Evolutionary conservation across 2,888 invertebrate genomes (phyloP), one percentile per base, ranked within the genome.

Genomic region (Dasysyrphus tricinctus): DNA sequence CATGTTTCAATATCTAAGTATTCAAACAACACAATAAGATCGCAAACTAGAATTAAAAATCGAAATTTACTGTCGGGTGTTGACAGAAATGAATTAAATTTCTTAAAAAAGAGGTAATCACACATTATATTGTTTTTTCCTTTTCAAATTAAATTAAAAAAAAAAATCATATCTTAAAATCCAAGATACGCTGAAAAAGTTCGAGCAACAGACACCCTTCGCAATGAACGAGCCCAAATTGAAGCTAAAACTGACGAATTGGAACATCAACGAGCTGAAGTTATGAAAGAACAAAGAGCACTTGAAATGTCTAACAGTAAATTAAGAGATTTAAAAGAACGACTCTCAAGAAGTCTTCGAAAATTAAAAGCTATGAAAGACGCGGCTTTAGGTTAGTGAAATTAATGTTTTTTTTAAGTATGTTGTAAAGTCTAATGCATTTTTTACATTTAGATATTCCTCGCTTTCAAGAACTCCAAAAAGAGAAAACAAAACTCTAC

Each of bases 1-100:
- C 88, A 90, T 0, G 94, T 95, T 0, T 94, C 92, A 0, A 92
- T 93, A 74, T 97, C 97, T 0, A 94, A 93, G 29, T 96, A 96
- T 90, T 94, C 95, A 3, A 93, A 94, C 0, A 94, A 94, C 63
- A 94, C 94, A 82, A 95, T 95, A 0, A 94, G 94, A 4, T 94
- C 94, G 8, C 95, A 95, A 24, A 92, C 91, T 11, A 93, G 93
- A 80, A 93, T 96, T 3, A 88, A 90, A 0, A 93, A 93, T 0
- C 93, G 94, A 67, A 93, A 93, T 8, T 90, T 94, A 1, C 90
- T 96, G 2, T 94, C 95, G 0, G 94, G 94, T 0, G 89, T 95
- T 0, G 95, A 96, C 88, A 90, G 93, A 7, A 92, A 93, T 3
- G 93, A 93, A 88, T 89, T 95, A 9, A 88, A 85, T 29, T 77